Conservation (phyloP, 2,888 invertebrate genomes). For the Macrophya annulata region DNA sequence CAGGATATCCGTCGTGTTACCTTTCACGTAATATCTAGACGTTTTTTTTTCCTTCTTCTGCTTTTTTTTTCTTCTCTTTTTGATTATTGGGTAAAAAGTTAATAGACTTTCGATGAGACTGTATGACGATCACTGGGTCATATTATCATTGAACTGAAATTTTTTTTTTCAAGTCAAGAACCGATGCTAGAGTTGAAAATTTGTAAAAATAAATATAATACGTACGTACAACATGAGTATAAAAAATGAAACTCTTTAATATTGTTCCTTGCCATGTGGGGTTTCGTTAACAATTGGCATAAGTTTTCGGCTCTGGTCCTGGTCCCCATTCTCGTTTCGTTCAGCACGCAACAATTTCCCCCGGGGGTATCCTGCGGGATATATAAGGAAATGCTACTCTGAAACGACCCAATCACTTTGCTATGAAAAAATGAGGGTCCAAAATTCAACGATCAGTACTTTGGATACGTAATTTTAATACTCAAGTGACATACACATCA, state of each 20-base stretch:
- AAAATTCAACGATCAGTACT: slow-evolving; percentile 14
- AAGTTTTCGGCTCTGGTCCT: not conserved
- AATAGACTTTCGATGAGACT: slow-evolving; percentile 12
- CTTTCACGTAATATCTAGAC: slow-evolving; percentile 4
- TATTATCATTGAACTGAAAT: not conserved
- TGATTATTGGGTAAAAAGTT: not conserved
- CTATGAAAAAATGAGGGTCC: not conserved
- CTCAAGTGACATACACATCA: not conserved
- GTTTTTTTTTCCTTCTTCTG: not conserved
- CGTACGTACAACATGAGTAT: too few species aligned
- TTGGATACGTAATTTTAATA: not conserved
- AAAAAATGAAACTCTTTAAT: not conserved
- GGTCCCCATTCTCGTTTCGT: slow-evolving; percentile 19
- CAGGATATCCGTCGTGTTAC: slow-evolving; percentile 19
- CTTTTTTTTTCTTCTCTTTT: too few species aligned
- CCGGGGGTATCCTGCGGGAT: slow-evolving; percentile 4
- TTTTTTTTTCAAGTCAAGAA: not conserved
- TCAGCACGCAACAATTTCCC: slow-evolving; percentile 33
- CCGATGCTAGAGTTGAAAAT: too few species aligned
- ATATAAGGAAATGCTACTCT: slow-evolving; percentile 7
- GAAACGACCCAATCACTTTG: slow-evolving; percentile 29
- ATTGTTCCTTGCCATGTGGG: not conserved
- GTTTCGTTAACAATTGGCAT: slow-evolving; percentile 7
- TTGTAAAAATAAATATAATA: not conserved
- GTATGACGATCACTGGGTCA: not conserved